A percentile compares a stretch with the other conserved stretches of the same genome.
Conservation (phyloP, 2,888 invertebrate species). For the Epirrhoe tristata region DNA sequence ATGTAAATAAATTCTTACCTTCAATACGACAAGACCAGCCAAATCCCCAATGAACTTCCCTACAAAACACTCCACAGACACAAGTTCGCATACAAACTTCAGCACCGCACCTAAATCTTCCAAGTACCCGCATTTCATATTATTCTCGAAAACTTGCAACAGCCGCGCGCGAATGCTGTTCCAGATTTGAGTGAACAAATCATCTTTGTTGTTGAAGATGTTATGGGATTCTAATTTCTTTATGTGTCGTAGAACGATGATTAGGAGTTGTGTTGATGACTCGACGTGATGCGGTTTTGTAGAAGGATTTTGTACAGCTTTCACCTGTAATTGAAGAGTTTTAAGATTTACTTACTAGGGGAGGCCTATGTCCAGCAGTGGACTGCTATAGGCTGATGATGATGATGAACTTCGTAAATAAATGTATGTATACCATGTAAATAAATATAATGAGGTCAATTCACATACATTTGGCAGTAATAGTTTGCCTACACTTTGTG, state of each 20-base stretch:
- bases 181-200: constrained; percentile 68
- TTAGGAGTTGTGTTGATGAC: constrained; percentile 68
- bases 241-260: constrained; percentile 63
- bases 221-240: constrained; percentile 71
- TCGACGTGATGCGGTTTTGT: constrained; percentile 68
- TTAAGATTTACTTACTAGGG: no score
- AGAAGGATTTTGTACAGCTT: constrained; percentile 58
- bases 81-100: constrained; percentile 70
- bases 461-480: no score
- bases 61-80: constrained; percentile 65
- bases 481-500: no score
- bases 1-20: constrained; percentile 59
- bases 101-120: constrained; percentile 66
- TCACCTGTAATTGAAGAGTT: constrained; percentile 59
- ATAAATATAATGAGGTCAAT: no score
- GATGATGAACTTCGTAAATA: no score
- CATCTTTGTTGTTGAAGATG: constrained; percentile 67
- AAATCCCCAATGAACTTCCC: constrained; percentile 64
- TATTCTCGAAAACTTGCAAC: constrained; percentile 50
- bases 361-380: no score
- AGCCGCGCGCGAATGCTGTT: constrained; percentile 60
- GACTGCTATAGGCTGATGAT: no score
- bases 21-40: constrained; percentile 58
- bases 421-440: no score
- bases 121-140: constrained; percentile 44